Base-by-base conservation (phyloP, 2,888 invertebrate genomes). In the Pecten maximus region DNA sequence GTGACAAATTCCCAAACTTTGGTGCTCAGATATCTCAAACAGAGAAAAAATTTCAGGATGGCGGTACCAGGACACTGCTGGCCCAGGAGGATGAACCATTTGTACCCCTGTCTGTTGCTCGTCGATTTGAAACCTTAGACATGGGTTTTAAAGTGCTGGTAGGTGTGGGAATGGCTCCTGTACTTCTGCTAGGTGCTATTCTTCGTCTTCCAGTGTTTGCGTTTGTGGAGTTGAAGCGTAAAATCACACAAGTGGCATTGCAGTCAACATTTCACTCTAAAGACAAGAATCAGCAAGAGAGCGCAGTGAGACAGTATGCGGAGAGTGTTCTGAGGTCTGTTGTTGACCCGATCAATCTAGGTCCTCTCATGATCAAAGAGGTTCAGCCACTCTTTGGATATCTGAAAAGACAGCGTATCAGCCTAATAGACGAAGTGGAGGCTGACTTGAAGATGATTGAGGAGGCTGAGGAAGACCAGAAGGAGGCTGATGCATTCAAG, bases 151-250 rank as follows among this genome's bases (percentile, higher is more conserved):
- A 92, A 87, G 91, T 94, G 39, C 92, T 92, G 23, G 87, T 95
- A 12, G 94, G 94, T 40, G 92, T 95, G 89, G 94, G 94, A 16
- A 91, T 94, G 87, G 92, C 95, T 39, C 95, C 95, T 12, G 94
- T 94, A 0, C 92, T 94, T 16, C 88, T 95, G 86, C 92, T 94
- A 48, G 93, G 93, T 16, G 94, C 93, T 28, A 89, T 94, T 60
- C 91, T 94, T 2, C 91, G 94, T 10, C 90, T 94, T 40, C 94
- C 95, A 87, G 92, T 94, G 12, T 94, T 92, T 91, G 94, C 94
- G 6, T 87, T 94, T 23, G 92, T 92, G 39, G 91, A 93, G 10
- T 91, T 94, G 35, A 93, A 93, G 19, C 92, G 92, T 54, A 89
- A 91, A 4, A 91, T 94, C 40, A 89, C 91, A 4, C 92, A 92